Percentiles rank a stretch among this genome's conserved stretches.
Evolutionary conservation across 1,140 invertebrate genomes (phyloP).

Genomic region (Micrasema longulum): DNA sequence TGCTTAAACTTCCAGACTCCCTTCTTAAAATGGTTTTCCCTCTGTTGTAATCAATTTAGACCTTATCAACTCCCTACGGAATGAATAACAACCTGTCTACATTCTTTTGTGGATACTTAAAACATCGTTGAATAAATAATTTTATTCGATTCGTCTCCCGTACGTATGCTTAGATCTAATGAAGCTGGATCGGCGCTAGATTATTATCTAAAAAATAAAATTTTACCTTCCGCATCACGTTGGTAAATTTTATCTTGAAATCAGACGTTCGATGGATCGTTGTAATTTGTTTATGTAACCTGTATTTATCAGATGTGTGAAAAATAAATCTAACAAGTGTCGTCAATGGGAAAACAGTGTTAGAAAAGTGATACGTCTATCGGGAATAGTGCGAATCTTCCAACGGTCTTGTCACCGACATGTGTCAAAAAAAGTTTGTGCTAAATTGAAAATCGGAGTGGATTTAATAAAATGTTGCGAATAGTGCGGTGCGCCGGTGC

Average conservation of each 20-base stretch:
- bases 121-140: too few species aligned
- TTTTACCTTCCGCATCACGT: neutral
- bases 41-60: too few species aligned
- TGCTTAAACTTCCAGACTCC: too few species aligned
- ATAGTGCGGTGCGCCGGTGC: constrained; percentile 61
- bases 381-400: neutral
- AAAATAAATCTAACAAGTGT: constrained; percentile 3
- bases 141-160: too few species aligned
- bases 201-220: neutral
- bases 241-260: neutral
- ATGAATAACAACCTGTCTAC: too few species aligned
- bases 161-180: neutral
- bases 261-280: neutral
- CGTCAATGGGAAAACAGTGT: constrained; percentile 13
- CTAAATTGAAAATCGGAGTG: constrained; percentile 12
- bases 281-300: neutral
- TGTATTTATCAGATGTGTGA: neutral
- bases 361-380: neutral
- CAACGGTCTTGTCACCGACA: neutral
- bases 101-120: too few species aligned
- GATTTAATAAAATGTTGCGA: neutral
- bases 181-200: neutral
- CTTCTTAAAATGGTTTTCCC: too few species aligned
- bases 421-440: neutral
- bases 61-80: too few species aligned